phyloP scores from a whole-genome alignment of 2,888 invertebrate genomes.

The Diaprepes abbreviatus region DNA sequence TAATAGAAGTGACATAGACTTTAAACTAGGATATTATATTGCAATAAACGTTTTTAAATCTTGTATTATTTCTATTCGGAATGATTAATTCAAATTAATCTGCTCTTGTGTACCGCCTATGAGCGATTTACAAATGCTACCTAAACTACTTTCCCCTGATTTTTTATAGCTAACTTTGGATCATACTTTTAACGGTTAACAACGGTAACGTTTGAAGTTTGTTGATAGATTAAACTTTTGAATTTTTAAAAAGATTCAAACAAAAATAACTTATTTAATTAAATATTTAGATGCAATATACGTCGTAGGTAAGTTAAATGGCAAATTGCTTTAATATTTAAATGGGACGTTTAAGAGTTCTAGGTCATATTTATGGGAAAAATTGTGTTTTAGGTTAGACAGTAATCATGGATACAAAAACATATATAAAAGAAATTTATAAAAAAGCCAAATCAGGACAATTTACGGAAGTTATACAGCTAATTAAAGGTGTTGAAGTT shows the following conservation, averaged over 20 bases:
- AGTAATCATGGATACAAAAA: slow-evolving; percentile 13
- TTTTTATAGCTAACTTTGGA: not conserved
- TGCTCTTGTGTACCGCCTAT: not conserved
- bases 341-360: not conserved
- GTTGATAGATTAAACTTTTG: slow-evolving; percentile 1
- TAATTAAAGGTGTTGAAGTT: slow-evolving; percentile 18
- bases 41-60: not conserved
- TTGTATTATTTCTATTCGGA: too few relatives aligned
- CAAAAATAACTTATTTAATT: slow-evolving; percentile 18
- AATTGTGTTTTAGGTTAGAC: not conserved
- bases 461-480: slow-evolving; percentile 16
- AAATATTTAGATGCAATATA: slow-evolving; percentile 11
- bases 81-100: too few relatives aligned
- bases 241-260: slow-evolving; percentile 19
- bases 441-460: slow-evolving; percentile 13
- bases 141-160: not conserved
- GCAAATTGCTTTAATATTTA: not conserved
- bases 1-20: too few relatives aligned
- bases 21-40: not conserved
- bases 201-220: slow-evolving; percentile 2
- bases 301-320: slow-evolving; percentile 8
- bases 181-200: not conserved
- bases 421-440: slow-evolving; percentile 9
- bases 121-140: not conserved
- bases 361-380: not conserved